phyloP scores from a whole-genome alignment of 2,888 invertebrate genomes.

The Pachydiplax longipennis region DNA sequence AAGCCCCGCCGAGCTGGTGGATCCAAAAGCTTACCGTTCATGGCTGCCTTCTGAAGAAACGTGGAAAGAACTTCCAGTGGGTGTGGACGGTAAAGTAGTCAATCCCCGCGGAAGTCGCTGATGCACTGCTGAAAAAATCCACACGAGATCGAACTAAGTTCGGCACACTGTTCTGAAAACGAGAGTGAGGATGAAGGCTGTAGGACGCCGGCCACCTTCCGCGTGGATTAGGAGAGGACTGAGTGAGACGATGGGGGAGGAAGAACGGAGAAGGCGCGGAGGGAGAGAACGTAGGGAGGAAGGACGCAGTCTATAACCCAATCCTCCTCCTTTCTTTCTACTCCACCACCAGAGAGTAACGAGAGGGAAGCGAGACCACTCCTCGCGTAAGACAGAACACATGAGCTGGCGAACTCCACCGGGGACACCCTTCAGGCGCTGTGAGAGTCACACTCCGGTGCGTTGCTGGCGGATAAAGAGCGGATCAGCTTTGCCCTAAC shows the following conservation, averaged over 20 bases:
- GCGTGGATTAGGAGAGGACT: not conserved
- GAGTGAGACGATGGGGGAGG: not conserved
- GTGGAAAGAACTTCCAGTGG: not conserved
- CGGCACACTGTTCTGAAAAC: not conserved
- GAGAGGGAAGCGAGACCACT: not conserved
- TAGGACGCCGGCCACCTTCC: not conserved
- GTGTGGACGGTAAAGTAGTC: not conserved
- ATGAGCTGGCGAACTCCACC: not conserved
- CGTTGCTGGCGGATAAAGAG: not conserved
- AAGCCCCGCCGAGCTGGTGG: not conserved
- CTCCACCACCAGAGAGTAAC: not conserved
- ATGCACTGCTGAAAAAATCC: not conserved
- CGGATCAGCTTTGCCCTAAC: not conserved
- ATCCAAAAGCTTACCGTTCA: conserved; percentile 11
- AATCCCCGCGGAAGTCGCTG: not conserved
- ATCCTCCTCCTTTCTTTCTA: not conserved
- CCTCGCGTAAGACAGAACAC: not conserved
- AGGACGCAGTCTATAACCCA: not conserved
- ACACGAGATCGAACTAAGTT: not conserved
- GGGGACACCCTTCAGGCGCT: not conserved
- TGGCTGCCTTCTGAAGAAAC: not conserved
- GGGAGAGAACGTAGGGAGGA: not conserved
- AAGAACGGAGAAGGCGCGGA: not conserved
- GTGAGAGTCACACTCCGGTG: not conserved
- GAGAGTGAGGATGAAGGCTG: not conserved